Conservation (phyloP, 2,113 vertebrate species). For the Apaloderma vittatum region DNA sequence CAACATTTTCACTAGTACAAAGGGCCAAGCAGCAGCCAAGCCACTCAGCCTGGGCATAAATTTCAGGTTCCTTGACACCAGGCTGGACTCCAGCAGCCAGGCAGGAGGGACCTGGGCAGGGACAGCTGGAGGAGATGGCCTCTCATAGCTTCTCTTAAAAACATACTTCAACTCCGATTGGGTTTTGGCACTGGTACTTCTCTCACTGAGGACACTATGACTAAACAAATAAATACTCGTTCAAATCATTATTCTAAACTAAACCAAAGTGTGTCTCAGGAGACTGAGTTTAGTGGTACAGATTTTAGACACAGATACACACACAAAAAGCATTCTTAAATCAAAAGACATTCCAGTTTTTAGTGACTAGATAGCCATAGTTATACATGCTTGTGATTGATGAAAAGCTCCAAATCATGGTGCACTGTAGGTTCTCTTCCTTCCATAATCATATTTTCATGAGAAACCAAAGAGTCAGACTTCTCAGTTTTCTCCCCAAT, state of each 20-base stretch:
- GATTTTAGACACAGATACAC: background rate
- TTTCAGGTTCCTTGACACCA: fast-evolving
- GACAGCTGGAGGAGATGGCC: background rate
- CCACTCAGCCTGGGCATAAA: too few relatives aligned
- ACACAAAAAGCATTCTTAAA: background rate
- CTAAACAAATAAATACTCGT: background rate
- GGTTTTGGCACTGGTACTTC: background rate
- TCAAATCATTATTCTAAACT: background rate
- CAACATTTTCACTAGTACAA: background rate
- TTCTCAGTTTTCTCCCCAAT: background rate
- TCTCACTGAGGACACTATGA: background rate
- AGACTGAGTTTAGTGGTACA: background rate
- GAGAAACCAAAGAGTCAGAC: background rate
- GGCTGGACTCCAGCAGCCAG: too few relatives aligned
- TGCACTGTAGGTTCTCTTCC: background rate
- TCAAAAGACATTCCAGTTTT: background rate
- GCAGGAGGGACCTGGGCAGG: background rate
- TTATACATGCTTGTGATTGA: background rate
- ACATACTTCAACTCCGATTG: background rate
- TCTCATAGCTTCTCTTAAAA: background rate
- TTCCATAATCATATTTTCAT: background rate
- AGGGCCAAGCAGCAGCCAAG: fast-evolving
- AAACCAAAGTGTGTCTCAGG: background rate
- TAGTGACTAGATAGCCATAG: background rate
- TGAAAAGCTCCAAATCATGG: background rate